A percentile compares a stretch with the other conserved stretches of the same genome.
Conservation (phyloP, 2,888 invertebrate genomes). For the Tenthredo mesomela region DNA sequence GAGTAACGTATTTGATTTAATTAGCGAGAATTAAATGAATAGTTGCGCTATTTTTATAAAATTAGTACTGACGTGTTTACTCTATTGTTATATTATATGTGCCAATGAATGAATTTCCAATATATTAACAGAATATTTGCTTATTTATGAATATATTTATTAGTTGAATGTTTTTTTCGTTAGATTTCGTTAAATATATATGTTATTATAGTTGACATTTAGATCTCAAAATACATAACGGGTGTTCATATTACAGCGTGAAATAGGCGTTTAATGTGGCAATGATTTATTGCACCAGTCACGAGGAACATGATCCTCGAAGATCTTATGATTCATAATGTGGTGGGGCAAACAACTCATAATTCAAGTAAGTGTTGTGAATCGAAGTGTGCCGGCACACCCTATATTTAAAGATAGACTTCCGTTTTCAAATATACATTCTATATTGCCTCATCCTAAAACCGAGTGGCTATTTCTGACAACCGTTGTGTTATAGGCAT, state of each 20-base stretch:
- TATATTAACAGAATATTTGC: not conserved
- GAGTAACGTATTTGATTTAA: too few species aligned
- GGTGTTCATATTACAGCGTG: constrained; percentile 65
- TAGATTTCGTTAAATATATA: not conserved
- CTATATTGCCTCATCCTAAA: constrained; percentile 49
- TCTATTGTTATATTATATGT: too few species aligned
- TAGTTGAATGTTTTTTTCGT: not conserved
- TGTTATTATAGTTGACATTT: not conserved
- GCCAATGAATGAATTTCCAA: not conserved
- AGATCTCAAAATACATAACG: constrained; percentile 57
- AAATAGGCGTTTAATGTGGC: constrained; percentile 67
- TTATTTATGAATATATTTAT: not conserved
- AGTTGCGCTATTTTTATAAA: too few species aligned
- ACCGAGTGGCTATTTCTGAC: constrained; percentile 42
- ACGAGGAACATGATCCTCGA: constrained; percentile 45
- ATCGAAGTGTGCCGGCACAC: constrained; percentile 56
- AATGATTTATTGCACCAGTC: constrained; percentile 64
- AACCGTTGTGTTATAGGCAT: not conserved
- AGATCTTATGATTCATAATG: constrained; percentile 58
- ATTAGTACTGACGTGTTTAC: not conserved
- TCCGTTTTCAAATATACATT: constrained; percentile 61
- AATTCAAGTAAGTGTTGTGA: constrained; percentile 57
- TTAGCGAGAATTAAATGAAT: too few species aligned
- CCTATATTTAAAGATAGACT: constrained; percentile 57
- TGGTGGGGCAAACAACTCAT: constrained; percentile 52